Percentiles rank a stretch among this genome's conserved stretches.
phyloP scores from a whole-genome alignment of 1,140 invertebrate genomes.

The Orchestia grillus region DNA sequence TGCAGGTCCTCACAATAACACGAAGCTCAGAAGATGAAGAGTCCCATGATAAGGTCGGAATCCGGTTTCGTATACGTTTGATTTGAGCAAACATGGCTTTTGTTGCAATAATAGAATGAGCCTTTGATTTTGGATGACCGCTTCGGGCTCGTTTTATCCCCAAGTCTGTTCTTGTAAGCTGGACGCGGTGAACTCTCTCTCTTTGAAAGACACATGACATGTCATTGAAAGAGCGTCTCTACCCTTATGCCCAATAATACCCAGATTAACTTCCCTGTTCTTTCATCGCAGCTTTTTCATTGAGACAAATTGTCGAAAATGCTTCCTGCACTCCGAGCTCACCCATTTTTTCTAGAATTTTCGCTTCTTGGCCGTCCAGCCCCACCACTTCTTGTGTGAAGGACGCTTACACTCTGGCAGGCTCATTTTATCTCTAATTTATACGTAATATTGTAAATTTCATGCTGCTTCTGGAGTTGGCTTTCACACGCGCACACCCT shows the following conservation, averaged over 20 bases:
- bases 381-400: background rate
- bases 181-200: background rate
- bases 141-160: background rate
- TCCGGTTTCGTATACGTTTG: background rate
- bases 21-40: constrained; percentile 29
- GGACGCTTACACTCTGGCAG: background rate
- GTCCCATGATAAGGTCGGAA: constrained; percentile 42
- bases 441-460: background rate
- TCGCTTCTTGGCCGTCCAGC: background rate
- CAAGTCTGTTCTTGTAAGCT: background rate
- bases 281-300: background rate
- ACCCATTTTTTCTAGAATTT: background rate
- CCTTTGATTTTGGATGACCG: background rate
- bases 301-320: background rate
- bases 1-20: constrained; percentile 39
- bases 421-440: background rate
- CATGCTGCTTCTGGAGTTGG: background rate
- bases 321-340: background rate
- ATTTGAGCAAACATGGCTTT: constrained; percentile 26
- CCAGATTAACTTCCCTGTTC: background rate
- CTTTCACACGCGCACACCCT: background rate
- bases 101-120: constrained; percentile 27
- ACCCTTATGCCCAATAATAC: constrained; percentile 35
- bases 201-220: constrained; percentile 4
- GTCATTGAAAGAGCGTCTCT: constrained; percentile 8